These are phyloP conservation scores for Natator depressus DNA, from an alignment of 2,113 vertebrate genomes.

Conservation along the genomic window DNA sequence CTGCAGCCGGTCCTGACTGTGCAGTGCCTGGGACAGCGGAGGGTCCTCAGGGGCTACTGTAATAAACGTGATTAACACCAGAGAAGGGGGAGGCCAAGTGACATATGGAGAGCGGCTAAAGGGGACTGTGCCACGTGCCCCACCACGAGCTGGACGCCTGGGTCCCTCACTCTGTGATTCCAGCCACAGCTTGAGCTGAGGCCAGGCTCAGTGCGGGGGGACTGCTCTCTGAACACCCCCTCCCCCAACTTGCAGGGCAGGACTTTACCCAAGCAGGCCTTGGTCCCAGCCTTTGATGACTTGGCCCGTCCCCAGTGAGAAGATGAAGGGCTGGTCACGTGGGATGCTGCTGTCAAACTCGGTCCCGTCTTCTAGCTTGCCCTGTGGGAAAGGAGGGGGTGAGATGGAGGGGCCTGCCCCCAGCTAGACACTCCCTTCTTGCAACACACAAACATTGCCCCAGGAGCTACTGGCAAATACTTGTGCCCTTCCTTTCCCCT, in stretches of 20 bases:
- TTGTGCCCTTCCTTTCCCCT: background rate
- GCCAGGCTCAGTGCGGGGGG: background rate
- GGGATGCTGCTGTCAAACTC: slow-evolving; percentile 94
- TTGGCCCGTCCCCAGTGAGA: slow-evolving; percentile 91
- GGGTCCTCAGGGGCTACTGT: background rate
- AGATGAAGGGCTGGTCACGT: slow-evolving; percentile 89
- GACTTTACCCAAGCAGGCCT: slow-evolving; percentile 86
- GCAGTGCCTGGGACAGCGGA: background rate
- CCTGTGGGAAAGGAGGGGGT: slow-evolving; percentile 60
- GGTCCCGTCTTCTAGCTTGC: slow-evolving; percentile 92
- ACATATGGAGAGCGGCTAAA: background rate
- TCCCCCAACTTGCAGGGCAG: background rate
- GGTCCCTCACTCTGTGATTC: background rate
- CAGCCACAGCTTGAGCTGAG: background rate
- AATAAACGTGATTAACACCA: background rate
- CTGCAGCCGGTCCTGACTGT: background rate
- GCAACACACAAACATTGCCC: background rate
- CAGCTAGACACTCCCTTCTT: background rate
- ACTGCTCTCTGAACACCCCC: background rate
- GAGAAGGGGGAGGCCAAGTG: background rate
- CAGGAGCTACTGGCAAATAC: background rate
- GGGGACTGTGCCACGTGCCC: background rate
- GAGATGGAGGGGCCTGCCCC: background rate
- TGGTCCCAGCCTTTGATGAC: slow-evolving; percentile 97
- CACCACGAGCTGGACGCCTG: background rate